A percentile compares a stretch with the other conserved stretches of the same genome.
These are phyloP conservation scores for Epinotia brunnichana DNA, from an alignment of 2,888 invertebrate genomes.

Conservation along the genomic window DNA sequence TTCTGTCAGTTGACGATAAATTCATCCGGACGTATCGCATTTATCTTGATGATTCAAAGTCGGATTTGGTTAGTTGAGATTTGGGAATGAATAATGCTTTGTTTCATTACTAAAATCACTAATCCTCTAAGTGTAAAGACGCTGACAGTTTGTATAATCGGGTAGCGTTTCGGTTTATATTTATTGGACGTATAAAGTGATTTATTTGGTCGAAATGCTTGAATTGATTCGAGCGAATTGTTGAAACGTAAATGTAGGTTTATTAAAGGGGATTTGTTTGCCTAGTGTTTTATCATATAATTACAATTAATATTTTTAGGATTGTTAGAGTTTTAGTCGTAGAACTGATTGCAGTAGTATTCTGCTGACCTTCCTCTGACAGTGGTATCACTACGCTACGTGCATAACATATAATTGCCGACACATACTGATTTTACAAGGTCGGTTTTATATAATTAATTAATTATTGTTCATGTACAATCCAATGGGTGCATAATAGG, in stretches of 20 bases:
- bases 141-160: neutral
- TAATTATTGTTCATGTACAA: neutral
- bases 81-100: slow-evolving; percentile 25
- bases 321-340: neutral
- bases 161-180: neutral
- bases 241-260: too few species aligned
- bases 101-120: slow-evolving; percentile 15
- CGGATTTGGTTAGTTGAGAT: slow-evolving; percentile 25
- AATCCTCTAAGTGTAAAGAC: slow-evolving; percentile 10
- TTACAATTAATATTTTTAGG: neutral
- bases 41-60: slow-evolving; percentile 26
- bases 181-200: neutral
- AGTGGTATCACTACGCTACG: too few species aligned
- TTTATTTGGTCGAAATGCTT: neutral
- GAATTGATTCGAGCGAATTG: neutral
- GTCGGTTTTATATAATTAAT: slow-evolving; percentile 2
- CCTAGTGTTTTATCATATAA: too few species aligned
- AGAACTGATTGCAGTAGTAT: neutral
- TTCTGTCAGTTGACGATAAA: slow-evolving; percentile 21
- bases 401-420: neutral
- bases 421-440: slow-evolving; percentile 12
- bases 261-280: too few species aligned
- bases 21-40: slow-evolving; percentile 25
- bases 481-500: too few species aligned
- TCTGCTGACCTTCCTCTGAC: neutral